These are phyloP conservation scores for Vicugna pacos DNA, from an alignment of 2,113 vertebrate genomes.

Conservation along the genomic window DNA sequence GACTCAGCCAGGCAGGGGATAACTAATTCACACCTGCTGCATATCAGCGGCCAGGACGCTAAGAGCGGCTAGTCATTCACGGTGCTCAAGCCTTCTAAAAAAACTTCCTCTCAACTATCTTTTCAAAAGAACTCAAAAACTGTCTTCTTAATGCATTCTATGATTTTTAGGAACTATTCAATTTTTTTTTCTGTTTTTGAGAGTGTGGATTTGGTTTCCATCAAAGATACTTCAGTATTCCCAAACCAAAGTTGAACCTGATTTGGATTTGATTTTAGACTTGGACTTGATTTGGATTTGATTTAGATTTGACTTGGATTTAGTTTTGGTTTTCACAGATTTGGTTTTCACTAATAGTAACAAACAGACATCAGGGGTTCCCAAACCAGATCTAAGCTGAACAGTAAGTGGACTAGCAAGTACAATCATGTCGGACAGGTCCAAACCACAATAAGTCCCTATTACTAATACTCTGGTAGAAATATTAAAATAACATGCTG, in stretches of 20 bases:
- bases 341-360: not conserved
- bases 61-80: not conserved
- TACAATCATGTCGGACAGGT: not conserved
- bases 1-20: not conserved
- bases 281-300: not conserved
- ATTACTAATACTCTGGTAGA: not conserved
- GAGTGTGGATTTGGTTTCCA: not conserved
- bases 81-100: not conserved
- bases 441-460: not conserved
- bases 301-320: not conserved
- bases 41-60: not conserved
- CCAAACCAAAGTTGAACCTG: not conserved
- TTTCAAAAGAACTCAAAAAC: slow-evolving; percentile 1
- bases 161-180: not conserved
- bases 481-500: not conserved
- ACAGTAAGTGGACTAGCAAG: not conserved
- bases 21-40: not conserved
- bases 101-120: not conserved
- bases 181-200: slow-evolving; percentile 8
- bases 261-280: not conserved
- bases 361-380: not conserved
- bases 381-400: not conserved
- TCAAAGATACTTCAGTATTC: not conserved
- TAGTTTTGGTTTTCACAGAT: not conserved
- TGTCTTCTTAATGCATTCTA: not conserved